Evolutionary conservation across 2,888 invertebrate species (phyloP).

Genomic region (Bedellia somnulentella): DNA sequence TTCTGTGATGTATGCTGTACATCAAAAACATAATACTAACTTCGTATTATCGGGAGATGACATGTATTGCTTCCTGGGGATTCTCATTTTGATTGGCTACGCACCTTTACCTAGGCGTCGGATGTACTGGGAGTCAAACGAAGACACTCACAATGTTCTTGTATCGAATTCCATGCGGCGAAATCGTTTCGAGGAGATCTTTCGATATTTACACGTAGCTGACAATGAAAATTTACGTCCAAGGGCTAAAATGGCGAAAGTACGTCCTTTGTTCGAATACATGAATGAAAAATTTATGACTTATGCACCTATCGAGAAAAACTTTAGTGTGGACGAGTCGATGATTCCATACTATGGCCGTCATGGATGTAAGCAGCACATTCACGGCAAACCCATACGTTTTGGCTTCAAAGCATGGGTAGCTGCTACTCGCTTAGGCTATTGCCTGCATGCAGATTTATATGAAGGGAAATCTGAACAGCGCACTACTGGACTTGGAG

Average conservation of each 20-base stretch:
- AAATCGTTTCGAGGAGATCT: slow-evolving; percentile 15
- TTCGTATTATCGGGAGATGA: neutral
- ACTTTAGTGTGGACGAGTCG: slow-evolving; percentile 16
- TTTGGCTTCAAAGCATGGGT: slow-evolving; percentile 17
- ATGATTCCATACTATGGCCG: slow-evolving; percentile 22
- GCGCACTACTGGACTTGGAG: no score
- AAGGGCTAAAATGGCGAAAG: slow-evolving; percentile 16
- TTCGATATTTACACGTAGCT: slow-evolving; percentile 15
- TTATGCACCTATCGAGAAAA: slow-evolving; percentile 11
- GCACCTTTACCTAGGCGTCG: slow-evolving; percentile 1
- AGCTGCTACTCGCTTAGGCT: no score
- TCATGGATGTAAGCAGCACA: slow-evolving; percentile 18
- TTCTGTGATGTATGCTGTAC: neutral
- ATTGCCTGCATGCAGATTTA: no score
- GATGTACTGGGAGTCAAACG: neutral
- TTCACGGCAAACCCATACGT: no score
- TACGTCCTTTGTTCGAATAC: slow-evolving; percentile 14
- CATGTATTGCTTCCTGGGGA: slow-evolving; percentile 1
- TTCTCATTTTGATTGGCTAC: neutral
- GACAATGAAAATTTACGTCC: slow-evolving; percentile 13
- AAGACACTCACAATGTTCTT: slow-evolving; percentile 12
- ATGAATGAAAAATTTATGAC: slow-evolving; percentile 13
- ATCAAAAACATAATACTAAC: neutral
- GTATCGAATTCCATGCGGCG: slow-evolving; percentile 15
- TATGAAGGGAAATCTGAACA: no score